These are phyloP conservation scores for Leptodactylus fallax DNA, from an alignment of 2,797 vertebrate species.

Conservation along the genomic window DNA sequence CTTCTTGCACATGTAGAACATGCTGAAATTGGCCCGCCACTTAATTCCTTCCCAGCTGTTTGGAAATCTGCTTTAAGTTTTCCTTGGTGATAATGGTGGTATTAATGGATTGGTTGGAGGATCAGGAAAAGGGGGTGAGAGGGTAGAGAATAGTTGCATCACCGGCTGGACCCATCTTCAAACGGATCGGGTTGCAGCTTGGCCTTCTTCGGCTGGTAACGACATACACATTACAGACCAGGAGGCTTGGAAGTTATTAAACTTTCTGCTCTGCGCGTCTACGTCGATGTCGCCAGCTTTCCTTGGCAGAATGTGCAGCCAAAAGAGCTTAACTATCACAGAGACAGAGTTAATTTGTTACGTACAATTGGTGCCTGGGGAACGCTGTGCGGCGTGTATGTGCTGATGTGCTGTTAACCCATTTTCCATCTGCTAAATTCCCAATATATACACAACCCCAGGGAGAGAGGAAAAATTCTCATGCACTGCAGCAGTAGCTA, in stretches of 20 bases:
- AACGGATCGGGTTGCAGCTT: constrained; percentile 37
- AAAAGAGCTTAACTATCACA: constrained; percentile 39
- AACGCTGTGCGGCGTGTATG: background rate
- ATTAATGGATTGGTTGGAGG: constrained; percentile 39
- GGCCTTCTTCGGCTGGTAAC: constrained; percentile 31
- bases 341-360: constrained; percentile 54
- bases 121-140: constrained; percentile 5
- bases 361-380: constrained; percentile 43
- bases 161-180: constrained; percentile 43
- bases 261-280: constrained; percentile 33
- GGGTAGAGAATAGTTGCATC: constrained; percentile 23
- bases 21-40: constrained; percentile 5
- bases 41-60: constrained; percentile 33
- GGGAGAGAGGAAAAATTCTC: background rate
- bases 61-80: constrained; percentile 33
- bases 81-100: constrained; percentile 44
- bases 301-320: constrained; percentile 22
- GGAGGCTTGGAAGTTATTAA: constrained; percentile 42
- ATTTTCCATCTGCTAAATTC: constrained; percentile 36
- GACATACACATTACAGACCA: constrained; percentile 46
- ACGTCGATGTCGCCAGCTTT: constrained; percentile 49
- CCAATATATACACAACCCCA: background rate
- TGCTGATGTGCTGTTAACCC: constrained; percentile 34
- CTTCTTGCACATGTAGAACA: constrained; percentile 35
- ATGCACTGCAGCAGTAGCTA: background rate